Percentiles rank a stretch among this genome's conserved stretches.
phyloP scores from a whole-genome alignment of 2,113 vertebrate genomes.

The Grallaria varia region DNA sequence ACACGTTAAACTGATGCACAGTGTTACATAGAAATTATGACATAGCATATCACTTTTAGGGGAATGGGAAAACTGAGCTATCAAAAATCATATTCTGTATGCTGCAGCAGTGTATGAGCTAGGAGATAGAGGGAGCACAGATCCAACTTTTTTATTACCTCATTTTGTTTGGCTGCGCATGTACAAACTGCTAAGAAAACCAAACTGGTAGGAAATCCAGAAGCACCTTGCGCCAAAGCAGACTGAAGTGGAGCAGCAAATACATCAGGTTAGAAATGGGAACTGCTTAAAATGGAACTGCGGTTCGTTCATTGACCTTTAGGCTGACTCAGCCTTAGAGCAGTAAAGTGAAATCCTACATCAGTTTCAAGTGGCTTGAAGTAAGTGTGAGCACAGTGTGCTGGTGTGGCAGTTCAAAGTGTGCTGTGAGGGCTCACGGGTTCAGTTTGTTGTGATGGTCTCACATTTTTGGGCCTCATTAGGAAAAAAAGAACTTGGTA shows the following conservation, averaged over 20 bases:
- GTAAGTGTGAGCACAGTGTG: rapidly evolving
- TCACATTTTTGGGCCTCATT: neutral
- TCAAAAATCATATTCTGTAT: neutral
- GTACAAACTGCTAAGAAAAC: neutral
- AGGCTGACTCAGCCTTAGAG: neutral
- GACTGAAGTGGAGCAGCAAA: neutral
- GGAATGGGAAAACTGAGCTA: neutral
- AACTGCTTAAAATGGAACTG: neutral
- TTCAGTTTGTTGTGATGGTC: neutral
- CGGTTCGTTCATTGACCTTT: rapidly evolving
- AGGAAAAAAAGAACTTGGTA: neutral
- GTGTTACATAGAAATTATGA: neutral
- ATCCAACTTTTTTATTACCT: neutral
- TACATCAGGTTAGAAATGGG: neutral
- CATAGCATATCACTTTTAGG: neutral
- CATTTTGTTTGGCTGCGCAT: neutral
- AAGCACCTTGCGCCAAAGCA: neutral
- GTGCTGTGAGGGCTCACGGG: neutral
- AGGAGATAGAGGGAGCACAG: neutral
- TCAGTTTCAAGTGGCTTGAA: neutral
- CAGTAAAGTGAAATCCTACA: neutral
- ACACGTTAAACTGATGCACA: neutral
- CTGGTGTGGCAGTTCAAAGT: neutral
- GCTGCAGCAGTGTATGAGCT: neutral
- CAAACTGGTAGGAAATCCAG: neutral